phyloP scores from a whole-genome alignment of 2,888 invertebrate genomes.

The Pseudolycoriella hygida region DNA sequence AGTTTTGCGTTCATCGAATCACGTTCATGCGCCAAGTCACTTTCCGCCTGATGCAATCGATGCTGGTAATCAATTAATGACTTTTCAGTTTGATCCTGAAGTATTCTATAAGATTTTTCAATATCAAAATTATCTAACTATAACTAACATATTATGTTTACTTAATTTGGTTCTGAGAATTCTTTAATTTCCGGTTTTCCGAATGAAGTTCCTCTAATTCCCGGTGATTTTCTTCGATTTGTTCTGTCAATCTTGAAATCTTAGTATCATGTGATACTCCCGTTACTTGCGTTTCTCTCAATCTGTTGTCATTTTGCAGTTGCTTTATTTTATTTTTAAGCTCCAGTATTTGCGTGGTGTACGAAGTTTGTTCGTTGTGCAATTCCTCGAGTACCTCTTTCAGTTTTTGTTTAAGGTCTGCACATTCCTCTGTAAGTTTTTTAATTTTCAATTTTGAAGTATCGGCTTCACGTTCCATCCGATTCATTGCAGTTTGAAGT shows the following conservation, averaged over 20 bases:
- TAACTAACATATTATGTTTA: slow-evolving; percentile 19
- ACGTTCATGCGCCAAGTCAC: slow-evolving; percentile 39
- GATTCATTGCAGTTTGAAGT: slow-evolving; percentile 24
- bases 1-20: slow-evolving; percentile 39
- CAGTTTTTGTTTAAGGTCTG: slow-evolving; percentile 36
- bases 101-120: slow-evolving; percentile 33
- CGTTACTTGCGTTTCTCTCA: slow-evolving; percentile 29
- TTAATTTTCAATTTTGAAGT: slow-evolving; percentile 34
- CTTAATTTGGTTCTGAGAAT: slow-evolving; percentile 40
- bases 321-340: slow-evolving; percentile 32
- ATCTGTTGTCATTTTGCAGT: slow-evolving; percentile 35
- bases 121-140: slow-evolving; percentile 3
- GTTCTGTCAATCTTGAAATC: slow-evolving; percentile 34
- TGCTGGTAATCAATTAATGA: slow-evolving; percentile 49
- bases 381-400: slow-evolving; percentile 33
- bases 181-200: slow-evolving; percentile 35
- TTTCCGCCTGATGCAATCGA: slow-evolving; percentile 43
- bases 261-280: slow-evolving; percentile 31
- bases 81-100: slow-evolving; percentile 61
- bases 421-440: slow-evolving; percentile 39
- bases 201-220: slow-evolving; percentile 31
- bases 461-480: slow-evolving; percentile 35
- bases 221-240: slow-evolving; percentile 33
- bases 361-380: slow-evolving; percentile 29
- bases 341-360: slow-evolving; percentile 32